These are phyloP conservation scores for Habropoda laboriosa DNA, from an alignment of 1,140 invertebrate genomes.

Conservation along the genomic window DNA sequence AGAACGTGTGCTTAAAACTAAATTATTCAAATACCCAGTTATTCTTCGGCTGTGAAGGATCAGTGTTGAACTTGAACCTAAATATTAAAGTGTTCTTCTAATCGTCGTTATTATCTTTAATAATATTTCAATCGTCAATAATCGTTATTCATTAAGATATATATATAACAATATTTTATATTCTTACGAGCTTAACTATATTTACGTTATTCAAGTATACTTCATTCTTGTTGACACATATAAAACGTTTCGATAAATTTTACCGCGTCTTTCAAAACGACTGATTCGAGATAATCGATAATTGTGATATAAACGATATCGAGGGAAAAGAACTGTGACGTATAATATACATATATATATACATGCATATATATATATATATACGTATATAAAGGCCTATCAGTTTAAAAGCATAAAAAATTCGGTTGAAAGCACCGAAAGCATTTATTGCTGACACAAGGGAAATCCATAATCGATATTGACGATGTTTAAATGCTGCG, in stretches of 20 bases:
- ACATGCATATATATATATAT: too few relatives aligned
- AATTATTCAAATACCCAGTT: slow-evolving; percentile 33
- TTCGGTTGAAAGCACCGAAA: neutral
- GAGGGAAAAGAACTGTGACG: neutral
- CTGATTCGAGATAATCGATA: slow-evolving; percentile 1
- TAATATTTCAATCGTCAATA: neutral
- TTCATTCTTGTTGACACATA: neutral
- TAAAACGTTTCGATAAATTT: neutral
- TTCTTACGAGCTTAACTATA: slow-evolving; percentile 13
- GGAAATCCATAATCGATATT: slow-evolving; percentile 42
- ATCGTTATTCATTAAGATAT: neutral
- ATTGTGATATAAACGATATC: neutral
- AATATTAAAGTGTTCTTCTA: slow-evolving; percentile 21
- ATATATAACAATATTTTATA: slow-evolving; percentile 20
- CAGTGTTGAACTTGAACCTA: neutral
- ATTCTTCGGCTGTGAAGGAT: slow-evolving; percentile 23
- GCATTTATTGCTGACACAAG: slow-evolving; percentile 15
- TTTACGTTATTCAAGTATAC: neutral
- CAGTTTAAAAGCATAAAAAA: neutral
- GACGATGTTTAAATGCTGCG: slow-evolving; percentile 80
- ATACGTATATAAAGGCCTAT: neutral
- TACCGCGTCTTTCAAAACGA: neutral
- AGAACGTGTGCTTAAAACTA: neutral
- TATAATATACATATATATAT: neutral
- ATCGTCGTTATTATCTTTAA: neutral